Evolutionary conservation across 1,140 invertebrate genomes (phyloP), one percentile per base, ranked within the genome.

Genomic region (Saccostrea echinata): DNA sequence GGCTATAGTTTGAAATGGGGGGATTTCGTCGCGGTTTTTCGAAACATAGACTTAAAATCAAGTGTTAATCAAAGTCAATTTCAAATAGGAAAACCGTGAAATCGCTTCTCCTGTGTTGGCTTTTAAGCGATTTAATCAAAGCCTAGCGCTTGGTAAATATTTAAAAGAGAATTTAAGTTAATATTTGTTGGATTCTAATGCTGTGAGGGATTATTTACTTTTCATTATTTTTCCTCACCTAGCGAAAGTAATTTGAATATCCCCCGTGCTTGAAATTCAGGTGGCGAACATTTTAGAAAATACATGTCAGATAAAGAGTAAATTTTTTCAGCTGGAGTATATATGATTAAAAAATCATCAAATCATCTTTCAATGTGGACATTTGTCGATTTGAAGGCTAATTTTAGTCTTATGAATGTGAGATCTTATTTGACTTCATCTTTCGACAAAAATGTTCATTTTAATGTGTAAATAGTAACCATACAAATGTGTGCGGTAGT

Each of bases 71-170:
- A 86, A 52, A 80, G 76, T 51, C 53, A 27, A 30, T 33, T 53
- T 57, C 71, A 76, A 86, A 86, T 55, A 86, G 21, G 52, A 30
- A 80, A 86, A 30, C 68, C 33, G 85, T 86, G 68, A 86, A 86
- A 81, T 55, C 68, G 30, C 68, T 86, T 57, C 68, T 80, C 53
- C 76, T 53, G 43, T 86, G 76, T 86, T 86, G 85, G 68, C 85
- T 86, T 86, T 86, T 86, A 57, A 86, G 68, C 80, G 85, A 86
- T 86, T 86, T 86, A 71, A 76, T 86, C 85, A 86, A 86, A 86
- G 76, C 51, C 85, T 81, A 82, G 71, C 85, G 68, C 55, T 55
- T 80, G 76, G 68, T 80, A 86, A 86, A 86, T 86, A 86, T 86
- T 86, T 86, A 76, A 76, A 55, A 76, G 68, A 80, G 68, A 86